phyloP scores from a whole-genome alignment of 1,140 invertebrate genomes.

The Trichogramma pretiosum region DNA sequence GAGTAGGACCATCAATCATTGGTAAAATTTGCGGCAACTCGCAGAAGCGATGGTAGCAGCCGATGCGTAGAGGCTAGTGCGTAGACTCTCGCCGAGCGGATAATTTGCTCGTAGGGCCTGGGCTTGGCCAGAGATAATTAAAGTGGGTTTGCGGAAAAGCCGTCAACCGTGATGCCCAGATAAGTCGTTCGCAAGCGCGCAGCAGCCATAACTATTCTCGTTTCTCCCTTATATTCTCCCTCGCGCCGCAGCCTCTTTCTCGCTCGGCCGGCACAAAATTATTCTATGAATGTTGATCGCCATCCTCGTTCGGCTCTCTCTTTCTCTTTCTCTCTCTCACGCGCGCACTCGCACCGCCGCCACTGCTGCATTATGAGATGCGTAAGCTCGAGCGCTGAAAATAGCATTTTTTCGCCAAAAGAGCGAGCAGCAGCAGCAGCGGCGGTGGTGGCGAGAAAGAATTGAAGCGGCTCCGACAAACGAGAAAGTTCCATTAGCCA shows the following conservation, averaged over 20 bases:
- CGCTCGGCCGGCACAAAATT: conserved; percentile 32
- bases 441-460: not conserved
- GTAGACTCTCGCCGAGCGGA: conserved; percentile 23
- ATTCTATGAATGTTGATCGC: conserved; percentile 40
- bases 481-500: conserved; percentile 38
- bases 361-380: conserved; percentile 35
- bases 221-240: too few relatives aligned
- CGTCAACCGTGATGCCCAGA: conserved; percentile 32
- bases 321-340: not conserved
- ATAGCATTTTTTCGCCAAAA: conserved; percentile 29
- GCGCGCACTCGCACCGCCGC: too few relatives aligned
- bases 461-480: conserved; percentile 19
- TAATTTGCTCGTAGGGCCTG: conserved; percentile 32
- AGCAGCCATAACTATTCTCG: too few relatives aligned
- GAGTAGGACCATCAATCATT: conserved; percentile 16
- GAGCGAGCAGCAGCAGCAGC: not conserved
- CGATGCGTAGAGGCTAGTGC: too few relatives aligned
- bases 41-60: not conserved
- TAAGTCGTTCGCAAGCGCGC: conserved; percentile 20
- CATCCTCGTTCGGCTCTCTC: not conserved
- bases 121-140: conserved; percentile 41
- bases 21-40: conserved; percentile 14
- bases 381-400: conserved; percentile 26
- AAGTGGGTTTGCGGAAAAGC: conserved; percentile 32
- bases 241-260: not conserved